Base-by-base conservation (phyloP, 2,113 vertebrate genomes). In the Arizona elegans region DNA sequence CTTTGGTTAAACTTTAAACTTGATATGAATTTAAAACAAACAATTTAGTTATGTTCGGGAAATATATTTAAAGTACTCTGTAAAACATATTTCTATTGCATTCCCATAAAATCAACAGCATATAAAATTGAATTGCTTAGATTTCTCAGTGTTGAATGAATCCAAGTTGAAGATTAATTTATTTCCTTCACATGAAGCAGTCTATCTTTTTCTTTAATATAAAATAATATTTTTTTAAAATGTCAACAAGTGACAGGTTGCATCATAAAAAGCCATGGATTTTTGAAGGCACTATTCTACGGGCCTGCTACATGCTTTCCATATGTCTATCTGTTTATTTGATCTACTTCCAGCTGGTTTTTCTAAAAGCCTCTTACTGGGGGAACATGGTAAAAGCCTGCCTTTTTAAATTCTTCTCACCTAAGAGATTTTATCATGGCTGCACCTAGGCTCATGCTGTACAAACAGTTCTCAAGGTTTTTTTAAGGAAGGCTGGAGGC, bases 291-390 rank as follows among this genome's bases (percentile, higher is more conserved):
- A 53, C 5, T 56, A 53, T 86, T 92, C 70, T 56, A 54, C 19
- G 91, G 87, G 88, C 92, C 75, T 38, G n/a, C 15, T 87, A 53
- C 43, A 94, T 52, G 53, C 26, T 93, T 58, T 93, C 87, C 26
- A 3, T 21, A 1, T 21, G 23, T 50, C 53, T 93, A 94, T 93
- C 15, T 50, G 92, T 1, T 33, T 92, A 94, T 65, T n/a, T 92
- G 6, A 23, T 86, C 88, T 89, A 53, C 52, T 54, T 95, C 81
- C 95, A 92, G 95, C 92, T 86, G 24, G 29, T 88, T 92, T 5
- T 95, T 95, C 95, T 97, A 95, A 96, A 95, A 93, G 91, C 65
- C 88, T 95, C 23, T 89, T 94, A 93, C 93, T 47, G 75, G 8
- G 23, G 3, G 58, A 24, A 94, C 94, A 95, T 94, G 93, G 95